Conservation (phyloP, 2,797 vertebrate species). For the Bovichtus diacanthus region DNA sequence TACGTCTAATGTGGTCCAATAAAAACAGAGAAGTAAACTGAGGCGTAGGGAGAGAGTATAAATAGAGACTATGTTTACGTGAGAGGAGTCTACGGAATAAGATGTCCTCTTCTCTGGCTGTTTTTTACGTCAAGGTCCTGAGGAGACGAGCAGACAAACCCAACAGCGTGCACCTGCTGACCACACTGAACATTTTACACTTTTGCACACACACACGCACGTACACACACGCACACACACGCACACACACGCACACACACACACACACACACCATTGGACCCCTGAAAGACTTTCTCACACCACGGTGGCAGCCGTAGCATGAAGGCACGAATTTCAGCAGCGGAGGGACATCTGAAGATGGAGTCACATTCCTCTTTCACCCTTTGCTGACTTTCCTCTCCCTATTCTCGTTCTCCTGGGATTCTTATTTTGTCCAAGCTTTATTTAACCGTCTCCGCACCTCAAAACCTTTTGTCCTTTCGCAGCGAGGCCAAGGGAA, state of each 20-base stretch:
- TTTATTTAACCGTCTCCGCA: constrained; percentile 8
- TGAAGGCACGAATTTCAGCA: constrained; percentile 61
- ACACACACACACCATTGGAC: background rate
- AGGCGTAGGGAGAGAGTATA: background rate
- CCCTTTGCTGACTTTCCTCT: constrained; percentile 14
- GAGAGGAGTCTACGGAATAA: constrained; percentile 14
- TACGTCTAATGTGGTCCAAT: constrained; percentile 17
- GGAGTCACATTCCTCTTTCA: constrained; percentile 21
- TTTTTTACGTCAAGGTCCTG: constrained; percentile 55
- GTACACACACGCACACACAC: constrained; percentile 28
- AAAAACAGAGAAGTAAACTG: constrained; percentile 7
- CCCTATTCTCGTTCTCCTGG: too few relatives aligned
- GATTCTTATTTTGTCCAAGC: background rate
- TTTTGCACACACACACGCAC: constrained; percentile 9
- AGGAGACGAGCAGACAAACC: constrained; percentile 38
- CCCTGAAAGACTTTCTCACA: constrained; percentile 57
- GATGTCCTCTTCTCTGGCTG: constrained; percentile 32
- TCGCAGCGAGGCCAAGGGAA: background rate
- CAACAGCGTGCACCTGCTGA: constrained; percentile 43
- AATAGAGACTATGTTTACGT: constrained; percentile 23
- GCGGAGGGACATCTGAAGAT: constrained; percentile 34
- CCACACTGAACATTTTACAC: constrained; percentile 37
- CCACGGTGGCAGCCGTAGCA: constrained; percentile 62
- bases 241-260: constrained; percentile 1
- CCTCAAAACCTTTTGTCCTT: constrained; percentile 12